A percentile compares a stretch with the other conserved stretches of the same genome.
Conservation (phyloP, 2,888 invertebrate species). For the Malthinus seriepunctatus region DNA sequence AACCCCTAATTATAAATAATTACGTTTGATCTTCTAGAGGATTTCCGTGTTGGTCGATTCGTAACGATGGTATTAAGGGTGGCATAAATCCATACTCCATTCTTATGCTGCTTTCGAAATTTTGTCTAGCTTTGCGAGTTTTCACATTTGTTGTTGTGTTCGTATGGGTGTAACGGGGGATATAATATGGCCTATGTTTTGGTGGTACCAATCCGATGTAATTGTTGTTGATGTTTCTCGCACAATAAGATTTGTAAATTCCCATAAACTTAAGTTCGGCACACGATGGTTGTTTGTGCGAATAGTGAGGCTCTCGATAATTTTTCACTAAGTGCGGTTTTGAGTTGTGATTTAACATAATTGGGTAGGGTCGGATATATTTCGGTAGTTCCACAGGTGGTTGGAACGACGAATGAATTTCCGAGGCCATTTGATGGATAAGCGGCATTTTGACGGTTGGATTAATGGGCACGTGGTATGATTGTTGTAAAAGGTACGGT, state of each 20-base stretch:
- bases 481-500: constrained; percentile 30
- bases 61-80: constrained; percentile 77
- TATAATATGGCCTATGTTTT: constrained; percentile 21
- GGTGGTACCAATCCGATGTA: constrained; percentile 29
- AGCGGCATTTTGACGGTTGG: constrained; percentile 43
- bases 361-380: constrained; percentile 8
- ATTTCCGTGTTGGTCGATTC: constrained; percentile 74
- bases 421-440: constrained; percentile 38
- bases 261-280: constrained; percentile 10
- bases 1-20: constrained; percentile 8
- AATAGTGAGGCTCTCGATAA: constrained; percentile 19
- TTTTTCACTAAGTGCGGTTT: not conserved
- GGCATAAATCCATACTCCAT: constrained; percentile 85
- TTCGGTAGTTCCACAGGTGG: constrained; percentile 37
- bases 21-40: constrained; percentile 56
- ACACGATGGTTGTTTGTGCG: constrained; percentile 7
- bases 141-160: not conserved
- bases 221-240: constrained; percentile 21
- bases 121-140: constrained; percentile 44
- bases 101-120: constrained; percentile 66
- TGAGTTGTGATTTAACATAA: not conserved
- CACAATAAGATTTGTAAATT: constrained; percentile 12
- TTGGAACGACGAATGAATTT: constrained; percentile 36
- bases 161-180: constrained; percentile 19
- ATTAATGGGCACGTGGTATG: constrained; percentile 38